These are phyloP conservation scores for Neodiprion virginianus DNA, from an alignment of 1,140 invertebrate genomes.

Conservation along the genomic window DNA sequence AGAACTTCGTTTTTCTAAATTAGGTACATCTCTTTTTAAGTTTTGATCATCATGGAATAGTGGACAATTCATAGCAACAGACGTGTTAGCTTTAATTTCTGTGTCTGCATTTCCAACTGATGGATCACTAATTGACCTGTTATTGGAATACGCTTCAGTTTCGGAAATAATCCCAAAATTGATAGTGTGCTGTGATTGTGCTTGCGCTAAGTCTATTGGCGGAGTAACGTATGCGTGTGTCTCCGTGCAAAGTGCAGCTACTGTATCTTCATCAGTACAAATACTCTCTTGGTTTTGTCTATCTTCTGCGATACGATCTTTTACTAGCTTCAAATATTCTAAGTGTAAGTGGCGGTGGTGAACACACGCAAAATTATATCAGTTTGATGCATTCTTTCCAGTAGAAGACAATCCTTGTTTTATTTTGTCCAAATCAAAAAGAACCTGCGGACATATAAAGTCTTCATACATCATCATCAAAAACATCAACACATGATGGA, in stretches of 20 bases:
- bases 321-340: constrained; percentile 44
- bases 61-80: not conserved
- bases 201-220: constrained; percentile 29
- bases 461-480: constrained; percentile 8
- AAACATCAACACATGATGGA: constrained; percentile 3
- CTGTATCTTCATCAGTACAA: constrained; percentile 23
- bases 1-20: not conserved
- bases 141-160: not conserved
- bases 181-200: constrained; percentile 29
- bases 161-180: not conserved
- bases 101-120: not conserved
- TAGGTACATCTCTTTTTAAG: not conserved
- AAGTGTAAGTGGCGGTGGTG: constrained; percentile 45
- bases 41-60: not conserved
- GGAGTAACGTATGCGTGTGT: constrained; percentile 53
- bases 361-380: constrained; percentile 63
- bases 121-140: not conserved
- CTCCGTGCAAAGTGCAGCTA: constrained; percentile 40
- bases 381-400: constrained; percentile 47
- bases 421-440: constrained; percentile 62
- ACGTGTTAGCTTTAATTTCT: not conserved
- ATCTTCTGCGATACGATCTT: constrained; percentile 17
- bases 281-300: constrained; percentile 20
- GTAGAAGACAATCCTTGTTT: constrained; percentile 56
- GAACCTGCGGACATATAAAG: constrained; percentile 50